Evolutionary conservation across 2,113 vertebrate genomes (phyloP).

Genomic region (Eudorcas thomsonii): DNA sequence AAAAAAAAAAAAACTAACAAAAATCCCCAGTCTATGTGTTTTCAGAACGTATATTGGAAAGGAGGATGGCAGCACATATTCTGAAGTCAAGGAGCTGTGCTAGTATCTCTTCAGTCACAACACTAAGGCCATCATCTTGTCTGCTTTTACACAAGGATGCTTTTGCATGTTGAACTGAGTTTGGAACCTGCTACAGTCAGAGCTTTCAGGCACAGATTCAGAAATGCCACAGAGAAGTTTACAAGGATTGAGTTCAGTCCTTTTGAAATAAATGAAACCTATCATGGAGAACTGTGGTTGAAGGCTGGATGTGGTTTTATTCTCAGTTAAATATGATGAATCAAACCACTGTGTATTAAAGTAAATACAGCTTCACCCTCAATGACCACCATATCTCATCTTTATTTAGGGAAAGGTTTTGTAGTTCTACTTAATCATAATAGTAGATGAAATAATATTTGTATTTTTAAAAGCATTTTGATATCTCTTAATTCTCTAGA

Average conservation of each 20-base stretch:
- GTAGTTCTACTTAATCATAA: neutral
- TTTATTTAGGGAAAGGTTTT: neutral
- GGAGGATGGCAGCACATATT: too few species aligned
- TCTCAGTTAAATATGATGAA: conserved; percentile 3
- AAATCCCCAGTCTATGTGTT: neutral
- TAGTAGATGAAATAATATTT: neutral
- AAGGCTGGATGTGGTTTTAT: neutral
- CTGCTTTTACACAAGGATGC: neutral
- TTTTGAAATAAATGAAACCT: conserved; percentile 9
- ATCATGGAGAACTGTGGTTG: neutral
- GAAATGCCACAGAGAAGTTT: neutral
- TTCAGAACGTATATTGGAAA: neutral
- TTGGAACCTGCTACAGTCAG: neutral
- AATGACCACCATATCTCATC: neutral
- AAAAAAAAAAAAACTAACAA: neutral
- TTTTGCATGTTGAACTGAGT: neutral
- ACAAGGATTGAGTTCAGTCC: neutral
- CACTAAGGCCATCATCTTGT: neutral
- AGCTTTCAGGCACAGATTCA: neutral
- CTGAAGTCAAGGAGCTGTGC: neutral
- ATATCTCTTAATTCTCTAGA: neutral
- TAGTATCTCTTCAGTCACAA: neutral
- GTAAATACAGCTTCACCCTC: neutral
- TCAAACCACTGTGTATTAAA: neutral
- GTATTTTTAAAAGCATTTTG: neutral